Base-by-base conservation (phyloP, 2,113 vertebrate species). In the Dunckerocampus dactyliophorus region DNA sequence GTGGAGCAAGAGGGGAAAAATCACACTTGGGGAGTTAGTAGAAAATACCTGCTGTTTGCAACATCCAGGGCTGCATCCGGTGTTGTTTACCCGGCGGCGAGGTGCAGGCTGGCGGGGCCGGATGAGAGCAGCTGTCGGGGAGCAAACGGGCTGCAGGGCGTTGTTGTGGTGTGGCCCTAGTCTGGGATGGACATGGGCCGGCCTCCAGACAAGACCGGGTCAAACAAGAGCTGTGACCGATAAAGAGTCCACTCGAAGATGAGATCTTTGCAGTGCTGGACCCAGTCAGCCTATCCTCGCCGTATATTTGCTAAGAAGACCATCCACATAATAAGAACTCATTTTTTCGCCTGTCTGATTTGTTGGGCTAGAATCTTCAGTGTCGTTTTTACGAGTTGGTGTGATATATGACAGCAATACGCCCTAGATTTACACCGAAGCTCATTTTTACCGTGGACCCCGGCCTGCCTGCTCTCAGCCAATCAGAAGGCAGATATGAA, bases 341-440 rank as follows among this genome's bases (percentile, higher is more conserved):
- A 95, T 95, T 92, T 94, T 95, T 94, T 82, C 65, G 14, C 21
- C 89, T 87, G 92, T 88, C 92, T 95, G 94, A 96, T 95, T 95
- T 97, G 93, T 95, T 94, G 94, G 93, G 90, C 90, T 89, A 92
- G 90, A 94, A 93, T 93, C 92, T 92, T 92, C 90, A 88, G 91
- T 95, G 93, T 96, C 94, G 93, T 95, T 97, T 98, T 98, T 98
- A 98, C 93, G 94, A 97, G 94, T 91, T 91, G 91, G 89, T 77
- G 90, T 96, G 94, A 98, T 96, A 95, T 95, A 98, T 94, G 94
- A 93, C 92, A 93, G 93, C 93, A 94, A 95, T 97, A 97, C 92
- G 93, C 90, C 89, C 90, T 90, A 94, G 94, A 96, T 95, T 96
- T 95, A 95, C 93, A 93, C 94, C 93, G 94, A 94, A 93, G 91